Evolutionary conservation across 2,113 vertebrate genomes (phyloP), one percentile per base, ranked within the genome.

Genomic region (Procavia capensis): DNA sequence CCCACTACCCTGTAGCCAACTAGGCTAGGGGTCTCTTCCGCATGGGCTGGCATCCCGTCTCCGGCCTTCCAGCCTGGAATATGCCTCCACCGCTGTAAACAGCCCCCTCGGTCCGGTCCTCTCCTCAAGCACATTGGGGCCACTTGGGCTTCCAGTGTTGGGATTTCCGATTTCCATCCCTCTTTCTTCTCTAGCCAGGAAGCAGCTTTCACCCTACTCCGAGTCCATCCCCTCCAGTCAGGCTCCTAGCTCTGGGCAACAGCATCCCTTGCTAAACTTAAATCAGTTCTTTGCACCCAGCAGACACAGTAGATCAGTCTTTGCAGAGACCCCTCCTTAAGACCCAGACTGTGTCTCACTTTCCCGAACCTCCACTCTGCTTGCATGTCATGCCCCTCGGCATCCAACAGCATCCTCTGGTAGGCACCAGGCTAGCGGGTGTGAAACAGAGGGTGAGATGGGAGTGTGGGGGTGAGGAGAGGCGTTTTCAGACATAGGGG

Each of bases 61-160:
- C 3, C 2, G n/a, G 57, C n/a, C 57, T 43, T 17, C 24, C 43
- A 1, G 2, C 19, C 3, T 6, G 31, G 36, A 20, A 16, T 9
- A 4, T 4, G 59, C 72, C 50, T 81, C 39, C 9, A 34, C 9
- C 25, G 6, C 19, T 29, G 13, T 29, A 34, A 75, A 68, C 61
- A 63, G 9, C 34, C 47, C 2, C 36, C 11, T 20, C 0, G 11
- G 17, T 36, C 36, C 0, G 24, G 34, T 63, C 57, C 68, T 68
- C 14, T 24, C 45, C 19, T 31, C 3, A 29, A 45, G 14, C 19
- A 0, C 19, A 3, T 47, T 2, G 84, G 45, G 41, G 74, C 41
- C 41, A 41, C 74, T 29, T 45, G 31, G 41, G 25, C 74, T 76
- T 43, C 72, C 39, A 75, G 13, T 57, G 74, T 76, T 4, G 68